These are phyloP conservation scores for Lacerta bilineata DNA, from an alignment of 2,797 vertebrate genomes.

Conservation along the genomic window DNA sequence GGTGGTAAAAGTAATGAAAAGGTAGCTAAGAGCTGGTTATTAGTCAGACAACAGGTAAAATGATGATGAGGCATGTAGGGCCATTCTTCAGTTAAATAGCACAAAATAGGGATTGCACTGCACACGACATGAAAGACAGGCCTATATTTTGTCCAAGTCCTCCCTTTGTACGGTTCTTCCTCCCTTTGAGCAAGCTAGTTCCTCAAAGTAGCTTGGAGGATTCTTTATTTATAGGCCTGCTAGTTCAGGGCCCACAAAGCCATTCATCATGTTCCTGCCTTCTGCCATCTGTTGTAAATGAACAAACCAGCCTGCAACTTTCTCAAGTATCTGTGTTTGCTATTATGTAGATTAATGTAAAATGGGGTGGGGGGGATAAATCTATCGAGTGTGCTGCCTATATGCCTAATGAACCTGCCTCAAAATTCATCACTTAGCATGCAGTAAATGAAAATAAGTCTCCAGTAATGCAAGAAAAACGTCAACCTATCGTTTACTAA, in stretches of 20 bases:
- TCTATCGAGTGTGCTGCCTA: slow-evolving; percentile 48
- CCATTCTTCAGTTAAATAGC: slow-evolving; percentile 74
- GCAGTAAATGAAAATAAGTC: slow-evolving; percentile 57
- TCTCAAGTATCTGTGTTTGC: slow-evolving; percentile 79
- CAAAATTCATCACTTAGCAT: slow-evolving; percentile 60
- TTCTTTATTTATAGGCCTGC: slow-evolving; percentile 81
- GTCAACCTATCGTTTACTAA: slow-evolving; percentile 53
- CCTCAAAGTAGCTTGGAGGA: slow-evolving; percentile 75
- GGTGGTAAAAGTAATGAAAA: slow-evolving; percentile 64
- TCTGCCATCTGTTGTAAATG: slow-evolving; percentile 81
- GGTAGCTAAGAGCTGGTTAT: slow-evolving; percentile 65
- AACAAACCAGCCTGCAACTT: slow-evolving; percentile 80
- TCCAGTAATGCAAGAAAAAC: slow-evolving; percentile 46
- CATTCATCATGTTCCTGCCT: slow-evolving; percentile 78
- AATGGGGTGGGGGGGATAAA: slow-evolving; percentile 5
- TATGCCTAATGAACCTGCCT: slow-evolving; percentile 49
- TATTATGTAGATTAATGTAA: slow-evolving; percentile 83
- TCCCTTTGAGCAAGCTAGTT: slow-evolving; percentile 76
- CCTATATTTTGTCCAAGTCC: slow-evolving; percentile 64
- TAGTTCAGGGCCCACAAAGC: slow-evolving; percentile 77
- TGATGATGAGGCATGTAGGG: slow-evolving; percentile 65
- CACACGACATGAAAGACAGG: slow-evolving; percentile 68
- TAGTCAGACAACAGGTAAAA: slow-evolving; percentile 61
- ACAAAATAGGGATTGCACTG: slow-evolving; percentile 71
- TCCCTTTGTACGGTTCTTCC: slow-evolving; percentile 62